These are phyloP conservation scores for Sycophila sp. DNA, from an alignment of 1,140 invertebrate genomes.

Conservation along the genomic window DNA sequence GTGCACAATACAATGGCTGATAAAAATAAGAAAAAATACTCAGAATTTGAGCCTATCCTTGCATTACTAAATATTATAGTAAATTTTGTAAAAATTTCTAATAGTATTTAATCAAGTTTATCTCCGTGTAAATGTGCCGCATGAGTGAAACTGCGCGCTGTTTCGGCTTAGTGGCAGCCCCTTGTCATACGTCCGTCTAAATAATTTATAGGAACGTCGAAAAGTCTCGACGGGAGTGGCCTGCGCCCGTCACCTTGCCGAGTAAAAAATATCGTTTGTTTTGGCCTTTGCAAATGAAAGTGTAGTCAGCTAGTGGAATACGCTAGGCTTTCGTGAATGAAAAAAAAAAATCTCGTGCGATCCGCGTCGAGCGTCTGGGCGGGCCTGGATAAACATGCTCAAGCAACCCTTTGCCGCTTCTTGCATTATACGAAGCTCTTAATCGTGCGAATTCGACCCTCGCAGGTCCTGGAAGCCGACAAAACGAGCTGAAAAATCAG, in stretches of 20 bases:
- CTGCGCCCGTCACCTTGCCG: neutral
- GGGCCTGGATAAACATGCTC: neutral
- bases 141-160: too few relatives aligned
- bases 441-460: conserved; percentile 4
- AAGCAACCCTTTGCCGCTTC: conserved; percentile 11
- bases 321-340: neutral
- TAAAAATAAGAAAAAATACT: too few relatives aligned
- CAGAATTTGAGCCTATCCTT: too few relatives aligned
- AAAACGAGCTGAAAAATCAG: neutral
- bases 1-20: too few relatives aligned
- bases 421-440: conserved; percentile 27
- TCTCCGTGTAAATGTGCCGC: too few relatives aligned
- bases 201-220: conserved; percentile 21
- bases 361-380: neutral
- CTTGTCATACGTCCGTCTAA: neutral
- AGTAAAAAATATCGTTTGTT: too few relatives aligned
- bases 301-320: too few relatives aligned
- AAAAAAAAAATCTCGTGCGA: conserved; percentile 1
- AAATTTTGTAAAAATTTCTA: too few relatives aligned
- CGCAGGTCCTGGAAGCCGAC: neutral
- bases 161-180: too few relatives aligned
- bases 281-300: too few relatives aligned
- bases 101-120: too few relatives aligned
- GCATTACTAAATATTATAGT: too few relatives aligned
- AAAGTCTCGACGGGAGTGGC: conserved; percentile 4